Evolutionary conservation across 1,140 invertebrate species (phyloP), one percentile per base, ranked within the genome.

Genomic region (Philopotamus ludificatus): DNA sequence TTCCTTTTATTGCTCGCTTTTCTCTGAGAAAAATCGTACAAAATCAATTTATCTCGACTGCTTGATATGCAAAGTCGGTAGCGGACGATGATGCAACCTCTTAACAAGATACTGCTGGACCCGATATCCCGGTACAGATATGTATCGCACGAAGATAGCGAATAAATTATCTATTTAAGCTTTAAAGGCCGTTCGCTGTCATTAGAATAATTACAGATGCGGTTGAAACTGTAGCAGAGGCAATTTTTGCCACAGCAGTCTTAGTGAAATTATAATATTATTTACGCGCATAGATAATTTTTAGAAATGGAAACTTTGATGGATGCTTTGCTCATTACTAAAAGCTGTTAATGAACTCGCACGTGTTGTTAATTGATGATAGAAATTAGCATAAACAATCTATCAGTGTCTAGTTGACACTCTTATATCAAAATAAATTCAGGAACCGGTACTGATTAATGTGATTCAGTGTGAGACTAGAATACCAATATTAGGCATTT

Each of bases 281-380:
- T n/a, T n/a, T n/a, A n/a, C n/a, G n/a, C n/a, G n/a, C n/a, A n/a
- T n/a, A n/a, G n/a, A n/a, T n/a, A n/a, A n/a, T n/a, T n/a, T n/a
- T n/a, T n/a, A n/a, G n/a, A n/a, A n/a, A n/a, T n/a, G n/a, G n/a
- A n/a, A n/a, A n/a, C n/a, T 51, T 65, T 68, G 62, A 68, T 68
- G 60, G 45, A 67, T 67, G 61, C 22, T 45, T 23, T 18, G 44
- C n/a, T 65, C 44, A 42, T 50, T 42, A 63, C 55, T 61, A 54
- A 65, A 55, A 63, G 61, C 47, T 50, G 34, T 63, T 63, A 70
- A 63, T 51, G 59, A 69, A 53, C 23, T 18, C 22, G 34, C 28
- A 45, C n/a, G n/a, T n/a, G 64, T 66, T 49, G 53, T 63, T 66
- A 70, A 70, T 70, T 63, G 68, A 66, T 63, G 64, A 55, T 57